Evolutionary conservation across 2,113 vertebrate genomes (phyloP).

Genomic region (Cranoglanis bouderius): DNA sequence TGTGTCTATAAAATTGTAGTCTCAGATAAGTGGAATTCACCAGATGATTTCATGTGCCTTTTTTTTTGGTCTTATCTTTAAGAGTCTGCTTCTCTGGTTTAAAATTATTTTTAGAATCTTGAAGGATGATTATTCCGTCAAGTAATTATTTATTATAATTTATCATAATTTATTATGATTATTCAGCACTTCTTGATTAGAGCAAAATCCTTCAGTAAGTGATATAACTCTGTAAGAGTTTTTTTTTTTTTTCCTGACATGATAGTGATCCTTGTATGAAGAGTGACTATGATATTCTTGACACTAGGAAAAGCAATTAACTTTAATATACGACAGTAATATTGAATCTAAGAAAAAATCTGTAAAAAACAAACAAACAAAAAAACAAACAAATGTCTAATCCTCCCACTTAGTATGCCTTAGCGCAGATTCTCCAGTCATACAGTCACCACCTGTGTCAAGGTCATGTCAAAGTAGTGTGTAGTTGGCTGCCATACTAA

Average conservation of each 20-base stretch:
- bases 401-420: neutral
- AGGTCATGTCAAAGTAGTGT: neutral
- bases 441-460: neutral
- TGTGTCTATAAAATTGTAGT: neutral
- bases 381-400: neutral
- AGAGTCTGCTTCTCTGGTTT: neutral
- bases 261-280: neutral
- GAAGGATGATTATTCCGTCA: neutral
- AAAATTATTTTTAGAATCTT: neutral
- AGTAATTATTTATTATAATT: neutral
- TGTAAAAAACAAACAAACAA: neutral
- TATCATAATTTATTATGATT: neutral
- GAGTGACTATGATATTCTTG: neutral
- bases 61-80: constrained; percentile 45
- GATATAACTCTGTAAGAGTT: neutral
- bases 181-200: neutral
- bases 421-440: neutral
- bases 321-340: neutral
- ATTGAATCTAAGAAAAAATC: neutral
- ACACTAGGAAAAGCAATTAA: neutral
- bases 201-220: neutral
- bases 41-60: constrained; percentile 57
- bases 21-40: constrained; percentile 24
- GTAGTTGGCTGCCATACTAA: constrained; percentile 49
- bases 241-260: neutral